Evolutionary conservation across 2,113 vertebrate genomes (phyloP), one percentile per base, ranked within the genome.

Genomic region (Nerophis ophidion): DNA sequence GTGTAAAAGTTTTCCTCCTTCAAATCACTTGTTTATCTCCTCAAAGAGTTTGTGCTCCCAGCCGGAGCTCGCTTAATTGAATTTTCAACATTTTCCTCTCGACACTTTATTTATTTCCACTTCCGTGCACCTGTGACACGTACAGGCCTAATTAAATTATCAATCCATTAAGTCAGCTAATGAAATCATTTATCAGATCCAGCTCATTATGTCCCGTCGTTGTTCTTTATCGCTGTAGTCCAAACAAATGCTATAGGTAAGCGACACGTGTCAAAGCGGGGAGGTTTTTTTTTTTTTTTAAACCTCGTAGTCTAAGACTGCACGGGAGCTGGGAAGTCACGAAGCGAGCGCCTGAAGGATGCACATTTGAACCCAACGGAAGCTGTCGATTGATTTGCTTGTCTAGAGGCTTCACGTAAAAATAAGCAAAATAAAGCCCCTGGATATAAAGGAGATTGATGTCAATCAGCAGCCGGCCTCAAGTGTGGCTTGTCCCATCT

Each of bases 361-460:
- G 79, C 34, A 50, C 61, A 63, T 71, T 63, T 57, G 64, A 77
- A 60, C 73, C 63, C 71, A 57, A 68, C 34, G 84, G 79, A 84
- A 84, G 78, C 56, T 50, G 70, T 58, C 70, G 79, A 86, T 86
- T 87, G 86, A 88, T 88, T 84, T 75, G 74, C 76, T 83, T 79
- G 76, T 85, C 76, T 74, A 76, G 71, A 77, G 62, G 68, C 77
- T 81, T 73, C 79, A 66, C 69, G 75, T 81, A 81, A 83, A 87
- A 88, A 87, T 84, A 87, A 76, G 85, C 70, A 85, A 26, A 82
- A 86, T 81, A 83, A 87, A 87, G 68, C 72, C 67, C 66, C 64
- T 80, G 77, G 81, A 84, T 86, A 81, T 87, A 66, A 84, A 56
- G 68, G 71, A 83, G 86, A 83, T 81, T 85, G 84, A 85, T 86